Percentiles rank a stretch among this genome's conserved stretches.
These are phyloP conservation scores for Euphydryas editha DNA, from an alignment of 2,888 invertebrate genomes.

Conservation along the genomic window DNA sequence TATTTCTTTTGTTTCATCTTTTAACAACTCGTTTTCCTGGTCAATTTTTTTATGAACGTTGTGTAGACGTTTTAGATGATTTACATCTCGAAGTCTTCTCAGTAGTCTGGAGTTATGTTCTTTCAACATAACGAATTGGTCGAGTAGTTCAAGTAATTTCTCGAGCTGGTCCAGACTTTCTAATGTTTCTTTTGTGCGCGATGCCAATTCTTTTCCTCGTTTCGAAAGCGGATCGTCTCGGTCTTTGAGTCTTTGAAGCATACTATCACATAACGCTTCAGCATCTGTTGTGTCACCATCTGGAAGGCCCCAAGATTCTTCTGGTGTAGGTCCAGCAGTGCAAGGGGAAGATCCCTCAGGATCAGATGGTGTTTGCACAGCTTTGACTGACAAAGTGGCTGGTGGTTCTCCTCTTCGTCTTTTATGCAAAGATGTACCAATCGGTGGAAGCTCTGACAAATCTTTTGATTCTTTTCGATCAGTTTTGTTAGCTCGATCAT, in stretches of 20 bases:
- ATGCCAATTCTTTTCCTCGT: conserved; percentile 82
- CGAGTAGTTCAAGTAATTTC: conserved; percentile 89
- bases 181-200: conserved; percentile 83
- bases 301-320: conserved; percentile 61
- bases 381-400: conserved; percentile 67
- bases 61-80: conserved; percentile 87
- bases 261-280: conserved; percentile 67
- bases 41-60: conserved; percentile 82
- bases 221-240: conserved; percentile 75
- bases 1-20: conserved; percentile 65
- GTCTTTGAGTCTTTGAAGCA: conserved; percentile 70
- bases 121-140: conserved; percentile 88
- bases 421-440: conserved; percentile 73
- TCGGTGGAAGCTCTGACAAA: conserved; percentile 64
- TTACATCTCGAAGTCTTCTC: conserved; percentile 87
- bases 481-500: conserved; percentile 45
- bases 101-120: conserved; percentile 88
- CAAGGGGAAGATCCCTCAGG: conserved; percentile 75
- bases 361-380: conserved; percentile 70
- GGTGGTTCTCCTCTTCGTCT: conserved; percentile 73
- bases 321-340: conserved; percentile 68
- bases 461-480: conserved; percentile 54
- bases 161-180: conserved; percentile 91
- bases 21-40: conserved; percentile 67
- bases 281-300: conserved; percentile 64